A percentile compares a stretch with the other conserved stretches of the same genome.
phyloP scores from a whole-genome alignment of 2,797 vertebrate genomes.

The Amblyraja radiata region DNA sequence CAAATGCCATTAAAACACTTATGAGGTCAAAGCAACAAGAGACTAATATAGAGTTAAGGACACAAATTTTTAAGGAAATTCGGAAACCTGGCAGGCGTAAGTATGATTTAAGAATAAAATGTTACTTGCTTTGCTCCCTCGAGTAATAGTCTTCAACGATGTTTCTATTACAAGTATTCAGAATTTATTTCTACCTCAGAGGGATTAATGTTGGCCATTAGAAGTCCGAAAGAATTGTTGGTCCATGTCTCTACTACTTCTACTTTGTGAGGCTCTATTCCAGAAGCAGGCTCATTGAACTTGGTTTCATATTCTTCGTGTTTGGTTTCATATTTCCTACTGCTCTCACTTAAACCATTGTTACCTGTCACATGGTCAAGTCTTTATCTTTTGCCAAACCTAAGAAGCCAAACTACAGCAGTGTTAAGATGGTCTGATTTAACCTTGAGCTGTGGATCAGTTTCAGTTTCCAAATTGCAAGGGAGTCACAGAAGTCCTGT shows the following conservation, averaged over 20 bases:
- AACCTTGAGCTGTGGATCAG: not conserved
- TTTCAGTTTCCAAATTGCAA: not conserved
- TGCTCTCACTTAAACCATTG: not conserved
- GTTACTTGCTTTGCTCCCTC: not conserved
- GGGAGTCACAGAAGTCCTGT: not conserved
- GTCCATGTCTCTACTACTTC: not conserved
- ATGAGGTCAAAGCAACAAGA: conserved; percentile 73
- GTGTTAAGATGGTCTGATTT: not conserved
- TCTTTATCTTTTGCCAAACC: not conserved
- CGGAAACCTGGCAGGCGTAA: conserved; percentile 88
- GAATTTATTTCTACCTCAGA: not conserved
- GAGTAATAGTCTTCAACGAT: not conserved
- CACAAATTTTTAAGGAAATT: conserved; percentile 88
- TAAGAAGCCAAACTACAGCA: too few relatives aligned
- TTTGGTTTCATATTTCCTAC: not conserved
- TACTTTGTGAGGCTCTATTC: not conserved
- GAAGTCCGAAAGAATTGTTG: not conserved
- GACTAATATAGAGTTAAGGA: conserved; percentile 75
- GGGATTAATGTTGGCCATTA: not conserved
- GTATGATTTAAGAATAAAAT: conserved; percentile 47
- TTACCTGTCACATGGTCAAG: not conserved
- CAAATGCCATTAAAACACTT: conserved; percentile 68
- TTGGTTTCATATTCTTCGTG: not conserved
- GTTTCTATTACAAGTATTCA: not conserved
- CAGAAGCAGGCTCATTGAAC: not conserved